Conservation (phyloP, 2,797 vertebrate species). For the Platalea minor region DNA sequence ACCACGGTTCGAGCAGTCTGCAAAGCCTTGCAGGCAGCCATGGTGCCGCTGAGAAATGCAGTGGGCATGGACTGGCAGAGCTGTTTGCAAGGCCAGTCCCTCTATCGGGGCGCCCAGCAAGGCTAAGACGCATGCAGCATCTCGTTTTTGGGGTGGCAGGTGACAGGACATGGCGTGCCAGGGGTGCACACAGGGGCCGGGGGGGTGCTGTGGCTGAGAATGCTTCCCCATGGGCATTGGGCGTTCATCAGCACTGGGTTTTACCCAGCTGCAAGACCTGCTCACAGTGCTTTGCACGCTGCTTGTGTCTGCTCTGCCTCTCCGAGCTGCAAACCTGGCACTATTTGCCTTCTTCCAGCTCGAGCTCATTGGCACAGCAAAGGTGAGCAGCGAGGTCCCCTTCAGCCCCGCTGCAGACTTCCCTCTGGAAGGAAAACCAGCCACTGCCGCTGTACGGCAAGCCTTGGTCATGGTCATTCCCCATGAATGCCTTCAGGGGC, state of each 20-base stretch:
- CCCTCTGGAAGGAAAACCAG: background rate
- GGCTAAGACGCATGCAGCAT: accelerated
- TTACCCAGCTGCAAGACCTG: background rate
- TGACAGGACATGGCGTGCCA: background rate
- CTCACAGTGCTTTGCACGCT: accelerated
- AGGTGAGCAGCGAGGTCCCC: accelerated
- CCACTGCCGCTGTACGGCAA: background rate
- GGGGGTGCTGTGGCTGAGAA: background rate
- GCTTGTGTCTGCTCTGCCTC: background rate
- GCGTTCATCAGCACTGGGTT: background rate
- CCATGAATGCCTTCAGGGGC: background rate
- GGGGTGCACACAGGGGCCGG: background rate
- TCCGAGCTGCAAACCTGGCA: background rate
- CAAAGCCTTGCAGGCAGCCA: background rate
- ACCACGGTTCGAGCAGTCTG: background rate
- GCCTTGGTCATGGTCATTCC: background rate
- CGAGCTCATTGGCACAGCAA: accelerated
- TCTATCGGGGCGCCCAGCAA: background rate
- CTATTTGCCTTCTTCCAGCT: background rate
- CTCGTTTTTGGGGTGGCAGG: accelerated
- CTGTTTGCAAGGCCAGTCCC: background rate
- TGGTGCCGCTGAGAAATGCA: accelerated
- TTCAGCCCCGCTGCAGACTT: background rate
- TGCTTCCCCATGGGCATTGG: accelerated
- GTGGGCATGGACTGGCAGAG: background rate